Evolutionary conservation across 2,113 vertebrate species (phyloP).

Genomic region (Brachyistius frenatus): DNA sequence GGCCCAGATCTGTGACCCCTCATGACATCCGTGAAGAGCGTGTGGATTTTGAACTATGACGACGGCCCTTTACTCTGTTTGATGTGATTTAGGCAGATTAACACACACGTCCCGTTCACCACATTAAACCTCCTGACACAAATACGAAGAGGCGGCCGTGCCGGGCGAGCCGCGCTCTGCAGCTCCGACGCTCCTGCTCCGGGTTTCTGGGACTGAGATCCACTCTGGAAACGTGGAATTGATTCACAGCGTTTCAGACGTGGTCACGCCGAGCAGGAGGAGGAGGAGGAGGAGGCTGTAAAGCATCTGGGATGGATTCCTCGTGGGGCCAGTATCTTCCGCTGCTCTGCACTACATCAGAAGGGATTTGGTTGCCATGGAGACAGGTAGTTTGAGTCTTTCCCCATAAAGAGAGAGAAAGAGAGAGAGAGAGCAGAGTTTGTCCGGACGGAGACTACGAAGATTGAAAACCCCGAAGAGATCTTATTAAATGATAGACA

Average conservation of each 20-base stretch:
- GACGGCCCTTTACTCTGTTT: constrained; percentile 16
- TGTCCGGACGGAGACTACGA: neutral
- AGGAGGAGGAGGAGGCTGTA: constrained; percentile 5
- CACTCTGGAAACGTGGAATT: constrained; percentile 54
- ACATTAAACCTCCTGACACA: constrained; percentile 31
- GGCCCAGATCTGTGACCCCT: constrained; percentile 35
- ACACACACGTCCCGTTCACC: constrained; percentile 15
- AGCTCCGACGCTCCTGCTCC: constrained; percentile 3
- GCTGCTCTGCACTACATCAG: constrained; percentile 43
- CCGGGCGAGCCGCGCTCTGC: neutral
- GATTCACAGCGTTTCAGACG: constrained; percentile 26
- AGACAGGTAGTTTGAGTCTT: constrained; percentile 46
- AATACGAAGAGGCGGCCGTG: constrained; percentile 36
- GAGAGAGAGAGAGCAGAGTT: constrained; percentile 14
- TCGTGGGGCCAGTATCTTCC: constrained; percentile 53
- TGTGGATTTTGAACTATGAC: constrained; percentile 26
- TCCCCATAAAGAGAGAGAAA: constrained; percentile 40
- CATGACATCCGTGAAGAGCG: constrained; percentile 15
- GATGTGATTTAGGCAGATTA: constrained; percentile 62
- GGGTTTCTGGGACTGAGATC: neutral
- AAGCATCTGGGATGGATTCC: constrained; percentile 56
- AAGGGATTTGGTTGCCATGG: constrained; percentile 69
- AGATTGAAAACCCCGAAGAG: constrained; percentile 19
- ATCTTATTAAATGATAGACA: constrained; percentile 47
- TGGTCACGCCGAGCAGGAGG: constrained; percentile 7